Evolutionary conservation across 2,113 vertebrate genomes (phyloP), one percentile per base, ranked within the genome.

Genomic region (Prolemur simus): DNA sequence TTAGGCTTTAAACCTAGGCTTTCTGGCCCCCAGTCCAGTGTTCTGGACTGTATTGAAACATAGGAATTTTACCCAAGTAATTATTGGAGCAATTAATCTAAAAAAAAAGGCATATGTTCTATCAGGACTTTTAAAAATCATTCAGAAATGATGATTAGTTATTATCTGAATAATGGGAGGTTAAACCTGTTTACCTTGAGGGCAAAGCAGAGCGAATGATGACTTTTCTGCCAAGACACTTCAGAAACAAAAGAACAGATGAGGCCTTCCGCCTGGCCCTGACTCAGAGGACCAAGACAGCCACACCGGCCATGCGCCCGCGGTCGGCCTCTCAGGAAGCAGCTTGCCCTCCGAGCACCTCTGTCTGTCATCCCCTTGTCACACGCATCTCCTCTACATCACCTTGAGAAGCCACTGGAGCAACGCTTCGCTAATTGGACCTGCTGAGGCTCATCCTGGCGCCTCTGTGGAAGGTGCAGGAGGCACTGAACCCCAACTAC

Each of bases 371-470:
- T 18, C 49, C 25, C 21, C 39, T n/a, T 5, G 13, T 20, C 84
- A 45, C 68, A 14, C 5, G 2, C 0, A 0, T 37, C 87, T 69
- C 87, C 18, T 52, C 47, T 34, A 34, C 0, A 3, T 89, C 63
- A 93, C 94, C 78, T 94, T 94, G 88, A 71, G 78, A 58, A 90
- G 49, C 63, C n/a, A 1, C 66, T 23, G 68, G 63, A 66, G 83
- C 66, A 27, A 6, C 1, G 0, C 69, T 1, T 42, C 37, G 5
- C 29, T 85, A 17, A 69, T 1, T 13, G 29, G 34, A 76, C 37
- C 17, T 10, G 10, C 4, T 4, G 76, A 52, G 17, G 68, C 20
- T n/a, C 37, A 15, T 64, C 87, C 15, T 12, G 2, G n/a, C 1
- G 10, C 39, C 64, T 37, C 60, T 18, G 27, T 1, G 39, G 25